Evolutionary conservation across 2,113 vertebrate genomes (phyloP), one percentile per base, ranked within the genome.

Genomic region (Garra rufa): DNA sequence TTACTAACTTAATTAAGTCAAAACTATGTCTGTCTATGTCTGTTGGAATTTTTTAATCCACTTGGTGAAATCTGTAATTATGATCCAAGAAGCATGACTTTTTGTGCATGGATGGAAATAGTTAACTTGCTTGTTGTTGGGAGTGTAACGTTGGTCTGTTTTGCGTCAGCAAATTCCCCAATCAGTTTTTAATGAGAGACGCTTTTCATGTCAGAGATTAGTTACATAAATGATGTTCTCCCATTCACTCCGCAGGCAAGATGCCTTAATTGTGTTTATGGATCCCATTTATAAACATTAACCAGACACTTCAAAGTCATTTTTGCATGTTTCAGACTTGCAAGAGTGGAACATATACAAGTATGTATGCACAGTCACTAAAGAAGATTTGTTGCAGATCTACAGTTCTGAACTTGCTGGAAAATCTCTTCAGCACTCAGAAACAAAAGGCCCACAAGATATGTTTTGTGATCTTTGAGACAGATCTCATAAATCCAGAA

Each of bases 211-310:
- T 57, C 52, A 57, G 52, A 2, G 9, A 57, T 75, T 34, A 50
- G 24, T 81, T 70, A n/a, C 28, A 15, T 44, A 61, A 87, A 19
- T 38, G 71, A 81, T 6, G 10, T 48, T 52, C 10, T 87, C 57
- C 57, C 30, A 19, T 34, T 82, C 61, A 15, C 83, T 82, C 65
- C 17, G 50, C 55, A 21, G 48, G 59, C 59, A 57, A 46, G 1
- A 11, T 11, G 1, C 24, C 50, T 63, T 28, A 61, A 28, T 21
- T 70, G 70, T 76, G 26, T 46, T 57, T 78, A 43, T 30, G 80
- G 44, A 44, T 59, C 28, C 71, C 59, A 85, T 83, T 38, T 19
- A 69, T 9, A 21, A 69, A 43, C 21, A 71, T 13, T 13, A 55
- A 50, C 34, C 46, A 30, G 21, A 76, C 0, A 71, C n/a, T 43